Conservation (phyloP, 2,888 invertebrate species). For the Lepidocyrtinus sp. region DNA sequence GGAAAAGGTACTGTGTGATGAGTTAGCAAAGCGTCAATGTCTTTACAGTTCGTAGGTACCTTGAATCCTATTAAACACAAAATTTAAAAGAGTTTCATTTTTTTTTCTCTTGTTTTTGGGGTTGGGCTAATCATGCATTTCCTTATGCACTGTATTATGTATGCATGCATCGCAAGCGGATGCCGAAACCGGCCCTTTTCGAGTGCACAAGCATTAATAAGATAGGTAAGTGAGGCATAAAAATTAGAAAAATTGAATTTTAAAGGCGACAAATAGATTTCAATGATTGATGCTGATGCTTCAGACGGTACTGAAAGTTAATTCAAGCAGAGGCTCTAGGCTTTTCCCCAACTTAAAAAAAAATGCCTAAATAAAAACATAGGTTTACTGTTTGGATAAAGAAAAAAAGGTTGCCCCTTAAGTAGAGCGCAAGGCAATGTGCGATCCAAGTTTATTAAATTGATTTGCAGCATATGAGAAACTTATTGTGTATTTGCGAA, state of each 20-base stretch:
- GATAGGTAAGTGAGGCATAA: neutral
- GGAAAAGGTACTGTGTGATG: conserved; percentile 4
- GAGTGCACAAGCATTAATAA: neutral
- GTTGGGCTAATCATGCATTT: conserved; percentile 29
- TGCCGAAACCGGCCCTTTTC: neutral
- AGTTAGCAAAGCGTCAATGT: neutral
- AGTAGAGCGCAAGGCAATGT: too few relatives aligned
- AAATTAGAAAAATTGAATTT: neutral
- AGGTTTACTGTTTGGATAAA: too few relatives aligned
- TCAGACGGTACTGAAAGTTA: too few relatives aligned
- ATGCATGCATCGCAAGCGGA: neutral
- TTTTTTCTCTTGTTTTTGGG: neutral
- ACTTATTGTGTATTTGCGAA: too few relatives aligned
- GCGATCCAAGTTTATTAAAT: too few relatives aligned
- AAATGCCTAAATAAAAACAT: too few relatives aligned
- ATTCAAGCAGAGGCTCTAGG: too few relatives aligned
- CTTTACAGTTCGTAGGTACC: neutral
- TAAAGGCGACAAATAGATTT: neutral
- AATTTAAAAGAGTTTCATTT: neutral
- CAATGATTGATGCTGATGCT: neutral
- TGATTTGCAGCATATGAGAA: too few relatives aligned
- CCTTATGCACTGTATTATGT: neutral
- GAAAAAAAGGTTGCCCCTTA: too few relatives aligned
- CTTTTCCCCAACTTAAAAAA: too few relatives aligned
- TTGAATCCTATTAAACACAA: neutral